Evolutionary conservation across 2,113 vertebrate genomes (phyloP).

Genomic region (Lagopus leucura): DNA sequence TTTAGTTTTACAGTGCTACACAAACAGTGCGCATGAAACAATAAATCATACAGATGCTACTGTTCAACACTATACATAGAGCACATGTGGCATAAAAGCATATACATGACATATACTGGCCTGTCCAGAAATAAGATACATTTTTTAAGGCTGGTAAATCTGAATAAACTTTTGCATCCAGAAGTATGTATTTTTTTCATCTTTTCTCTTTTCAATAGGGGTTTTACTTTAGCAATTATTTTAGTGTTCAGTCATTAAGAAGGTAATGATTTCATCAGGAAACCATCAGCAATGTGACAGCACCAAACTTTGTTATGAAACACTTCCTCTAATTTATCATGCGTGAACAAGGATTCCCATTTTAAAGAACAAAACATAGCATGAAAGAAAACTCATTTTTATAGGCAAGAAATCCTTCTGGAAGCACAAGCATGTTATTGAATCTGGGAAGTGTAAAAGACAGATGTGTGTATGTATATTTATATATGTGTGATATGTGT

Average conservation of each 20-base stretch:
- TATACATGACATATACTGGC: conserved; percentile 61
- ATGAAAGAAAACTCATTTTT: conserved; percentile 58
- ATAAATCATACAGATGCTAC: conserved; percentile 63
- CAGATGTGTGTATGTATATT: background rate
- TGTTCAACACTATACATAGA: conserved; percentile 68
- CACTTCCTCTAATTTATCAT: conserved; percentile 24
- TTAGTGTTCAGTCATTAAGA: background rate
- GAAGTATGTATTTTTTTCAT: conserved; percentile 62
- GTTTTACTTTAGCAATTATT: background rate
- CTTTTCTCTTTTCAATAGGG: conserved; percentile 9
- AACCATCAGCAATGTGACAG: background rate
- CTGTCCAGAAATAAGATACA: conserved; percentile 62
- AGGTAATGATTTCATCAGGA: conserved; percentile 6
- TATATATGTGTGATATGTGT: background rate
- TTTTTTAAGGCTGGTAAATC: conserved; percentile 68
- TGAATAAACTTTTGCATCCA: conserved; percentile 75
- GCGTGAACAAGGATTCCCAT: conserved; percentile 44
- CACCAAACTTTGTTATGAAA: conserved; percentile 52
- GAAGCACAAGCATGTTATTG: conserved; percentile 63
- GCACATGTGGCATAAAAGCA: conserved; percentile 66
- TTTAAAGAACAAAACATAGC: conserved; percentile 51
- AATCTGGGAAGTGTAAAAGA: conserved; percentile 30
- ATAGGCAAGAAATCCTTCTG: conserved; percentile 70
- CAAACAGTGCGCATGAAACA: conserved; percentile 64
- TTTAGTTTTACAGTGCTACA: conserved; percentile 74